phyloP scores from a whole-genome alignment of 2,888 invertebrate genomes.

The Ceramica pisi region DNA sequence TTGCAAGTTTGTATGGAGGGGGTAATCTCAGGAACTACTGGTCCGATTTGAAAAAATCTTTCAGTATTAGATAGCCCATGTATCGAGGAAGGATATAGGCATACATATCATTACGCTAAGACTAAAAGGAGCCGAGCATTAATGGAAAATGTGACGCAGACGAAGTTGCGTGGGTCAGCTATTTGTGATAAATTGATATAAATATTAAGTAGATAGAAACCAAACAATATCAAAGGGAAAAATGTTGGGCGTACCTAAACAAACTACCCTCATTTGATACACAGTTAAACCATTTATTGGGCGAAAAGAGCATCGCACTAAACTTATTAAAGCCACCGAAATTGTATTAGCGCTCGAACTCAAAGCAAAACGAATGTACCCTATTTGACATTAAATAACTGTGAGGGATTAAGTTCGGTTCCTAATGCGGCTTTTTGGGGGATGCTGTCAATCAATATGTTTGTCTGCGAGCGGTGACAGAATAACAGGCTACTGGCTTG shows the following conservation, averaged over 20 bases:
- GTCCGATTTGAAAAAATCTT: too few species aligned
- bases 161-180: too few species aligned
- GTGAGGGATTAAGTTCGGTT: constrained; percentile 79
- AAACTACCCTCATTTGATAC: constrained; percentile 74
- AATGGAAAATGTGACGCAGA: too few species aligned
- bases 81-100: too few species aligned
- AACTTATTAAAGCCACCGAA: constrained; percentile 79
- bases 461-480: constrained; percentile 44
- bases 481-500: constrained; percentile 41
- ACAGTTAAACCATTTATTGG: constrained; percentile 83
- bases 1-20: too few species aligned
- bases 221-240: neutral
- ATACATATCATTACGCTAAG: too few species aligned
- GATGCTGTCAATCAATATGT: constrained; percentile 62
- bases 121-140: too few species aligned
- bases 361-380: constrained; percentile 82
- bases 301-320: constrained; percentile 85
- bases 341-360: constrained; percentile 83
- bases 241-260: constrained; percentile 2
- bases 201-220: neutral
- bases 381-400: constrained; percentile 82
- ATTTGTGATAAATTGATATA: neutral
- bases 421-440: constrained; percentile 57
- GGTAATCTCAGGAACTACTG: too few species aligned
- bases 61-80: too few species aligned